Conservation (phyloP, 2,113 vertebrate genomes). For the Ptychochromis oligacanthus region DNA sequence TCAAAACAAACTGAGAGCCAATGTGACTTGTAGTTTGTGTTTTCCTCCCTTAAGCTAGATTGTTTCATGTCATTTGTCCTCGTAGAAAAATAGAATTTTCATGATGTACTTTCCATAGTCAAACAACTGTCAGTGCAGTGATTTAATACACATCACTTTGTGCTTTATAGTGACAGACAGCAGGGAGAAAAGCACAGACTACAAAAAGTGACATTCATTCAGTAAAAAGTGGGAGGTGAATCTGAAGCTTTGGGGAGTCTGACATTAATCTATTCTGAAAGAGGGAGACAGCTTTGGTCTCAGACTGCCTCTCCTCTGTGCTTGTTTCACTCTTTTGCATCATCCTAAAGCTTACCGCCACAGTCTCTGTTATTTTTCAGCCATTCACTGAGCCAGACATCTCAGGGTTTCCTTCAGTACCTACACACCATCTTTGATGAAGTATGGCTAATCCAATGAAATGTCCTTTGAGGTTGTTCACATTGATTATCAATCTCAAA, state of each 20-base stretch:
- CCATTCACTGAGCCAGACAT: constrained; percentile 21
- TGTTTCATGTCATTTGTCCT: constrained; percentile 31
- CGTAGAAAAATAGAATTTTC: constrained; percentile 13
- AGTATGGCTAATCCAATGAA: constrained; percentile 19
- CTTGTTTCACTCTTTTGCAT: constrained; percentile 61
- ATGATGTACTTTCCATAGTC: constrained; percentile 4
- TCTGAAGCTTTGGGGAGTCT: background rate
- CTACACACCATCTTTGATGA: constrained; percentile 8
- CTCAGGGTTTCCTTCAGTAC: constrained; percentile 39
- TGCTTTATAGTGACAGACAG: constrained; percentile 43
- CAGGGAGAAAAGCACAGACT: constrained; percentile 19
- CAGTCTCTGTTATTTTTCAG: constrained; percentile 22
- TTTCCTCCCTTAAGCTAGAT: constrained; percentile 40
- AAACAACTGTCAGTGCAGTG: constrained; percentile 8
- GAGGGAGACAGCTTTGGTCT: background rate
- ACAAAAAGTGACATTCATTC: constrained; percentile 25
- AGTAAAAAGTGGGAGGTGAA: background rate
- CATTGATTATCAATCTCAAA: background rate
- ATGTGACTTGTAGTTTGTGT: background rate
- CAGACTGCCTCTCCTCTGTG: background rate
- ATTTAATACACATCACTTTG: constrained; percentile 31
- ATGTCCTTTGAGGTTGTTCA: constrained; percentile 8
- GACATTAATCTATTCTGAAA: constrained; percentile 28
- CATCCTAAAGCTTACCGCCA: constrained; percentile 13
- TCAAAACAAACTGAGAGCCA: background rate